phyloP scores from a whole-genome alignment of 2,113 vertebrate genomes.

The Sinocyclocheilus anophthalmus region DNA sequence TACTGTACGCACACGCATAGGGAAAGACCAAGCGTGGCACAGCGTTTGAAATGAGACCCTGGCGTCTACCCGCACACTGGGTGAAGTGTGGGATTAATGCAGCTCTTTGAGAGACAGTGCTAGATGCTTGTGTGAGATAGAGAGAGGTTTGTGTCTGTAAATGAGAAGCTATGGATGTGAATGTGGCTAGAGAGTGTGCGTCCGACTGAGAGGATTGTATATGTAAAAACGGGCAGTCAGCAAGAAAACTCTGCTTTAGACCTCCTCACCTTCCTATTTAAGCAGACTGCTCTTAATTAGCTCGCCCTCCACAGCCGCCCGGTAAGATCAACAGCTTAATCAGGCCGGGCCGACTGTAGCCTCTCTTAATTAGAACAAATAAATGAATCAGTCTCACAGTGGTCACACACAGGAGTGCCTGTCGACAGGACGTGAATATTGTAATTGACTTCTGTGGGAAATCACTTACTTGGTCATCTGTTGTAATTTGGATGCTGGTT shows the following conservation, averaged over 20 bases:
- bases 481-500: background rate
- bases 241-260: conserved; percentile 15
- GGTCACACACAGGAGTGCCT: conserved; percentile 52
- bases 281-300: conserved; percentile 52
- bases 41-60: background rate
- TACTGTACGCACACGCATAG: background rate
- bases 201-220: conserved; percentile 18
- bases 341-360: conserved; percentile 58
- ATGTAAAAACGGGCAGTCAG: conserved; percentile 1
- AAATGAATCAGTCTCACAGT: conserved; percentile 62
- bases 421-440: conserved; percentile 13
- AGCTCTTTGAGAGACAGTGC: background rate
- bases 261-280: conserved; percentile 38
- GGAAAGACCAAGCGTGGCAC: background rate
- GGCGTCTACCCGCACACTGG: background rate
- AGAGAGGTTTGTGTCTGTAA: conserved; percentile 23
- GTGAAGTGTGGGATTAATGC: background rate
- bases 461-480: background rate
- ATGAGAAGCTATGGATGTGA: conserved; percentile 9
- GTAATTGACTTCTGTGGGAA: conserved; percentile 24
- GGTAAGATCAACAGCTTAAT: conserved; percentile 67
- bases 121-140: background rate
- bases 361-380: conserved; percentile 72
- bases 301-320: conserved; percentile 45
- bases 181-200: background rate